Conservation (phyloP, 2,888 invertebrate genomes). For the Neoaliturus tenellus region DNA sequence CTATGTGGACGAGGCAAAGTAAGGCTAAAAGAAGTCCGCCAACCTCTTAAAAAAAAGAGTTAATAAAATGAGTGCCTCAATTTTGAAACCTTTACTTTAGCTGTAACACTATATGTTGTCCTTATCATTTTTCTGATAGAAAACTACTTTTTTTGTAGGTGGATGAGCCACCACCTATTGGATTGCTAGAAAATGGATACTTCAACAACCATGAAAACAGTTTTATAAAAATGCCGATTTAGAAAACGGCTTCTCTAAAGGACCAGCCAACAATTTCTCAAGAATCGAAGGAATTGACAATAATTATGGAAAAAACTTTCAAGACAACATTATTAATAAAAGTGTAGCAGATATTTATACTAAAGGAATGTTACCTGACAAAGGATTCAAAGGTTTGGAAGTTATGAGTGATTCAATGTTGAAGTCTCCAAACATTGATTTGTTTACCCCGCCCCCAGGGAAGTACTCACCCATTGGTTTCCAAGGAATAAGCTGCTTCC, state of each 20-base stretch:
- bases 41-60: too few relatives aligned
- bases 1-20: too few relatives aligned
- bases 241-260: conserved; percentile 10
- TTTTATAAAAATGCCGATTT: conserved; percentile 25
- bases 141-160: neutral
- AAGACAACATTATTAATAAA: conserved; percentile 10
- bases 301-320: conserved; percentile 35
- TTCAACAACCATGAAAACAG: neutral
- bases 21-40: too few relatives aligned
- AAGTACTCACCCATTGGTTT: conserved; percentile 60
- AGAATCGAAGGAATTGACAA: conserved; percentile 31
- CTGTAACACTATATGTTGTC: too few relatives aligned
- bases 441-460: conserved; percentile 31
- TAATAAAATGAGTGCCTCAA: too few relatives aligned
- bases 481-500: conserved; percentile 58
- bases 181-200: conserved; percentile 15
- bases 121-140: too few relatives aligned
- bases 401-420: conserved; percentile 23
- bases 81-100: too few relatives aligned
- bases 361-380: conserved; percentile 19
- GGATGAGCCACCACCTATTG: neutral
- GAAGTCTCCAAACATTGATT: conserved; percentile 37
- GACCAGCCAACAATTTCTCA: conserved; percentile 1
- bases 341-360: neutral
- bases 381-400: conserved; percentile 22